Conservation (phyloP, 2,113 vertebrate species). For the Triplophysa siluroides region DNA sequence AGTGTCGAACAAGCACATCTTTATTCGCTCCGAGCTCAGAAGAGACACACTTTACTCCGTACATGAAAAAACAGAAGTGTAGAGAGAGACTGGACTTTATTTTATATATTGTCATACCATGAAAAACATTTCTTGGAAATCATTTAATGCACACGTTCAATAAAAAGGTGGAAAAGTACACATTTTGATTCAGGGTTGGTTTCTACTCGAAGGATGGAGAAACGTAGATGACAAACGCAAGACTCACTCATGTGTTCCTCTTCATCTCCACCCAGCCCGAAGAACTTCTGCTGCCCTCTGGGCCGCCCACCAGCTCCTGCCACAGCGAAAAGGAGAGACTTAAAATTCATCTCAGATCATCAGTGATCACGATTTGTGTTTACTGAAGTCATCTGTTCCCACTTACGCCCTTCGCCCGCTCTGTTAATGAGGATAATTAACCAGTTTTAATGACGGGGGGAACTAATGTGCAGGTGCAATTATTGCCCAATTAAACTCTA, state of each 20-base stretch:
- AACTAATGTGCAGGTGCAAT: conserved; percentile 53
- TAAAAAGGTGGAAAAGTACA: no score
- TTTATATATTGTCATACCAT: no score
- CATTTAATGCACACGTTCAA: not conserved
- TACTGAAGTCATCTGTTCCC: conserved; percentile 38
- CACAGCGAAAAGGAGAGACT: conserved; percentile 57
- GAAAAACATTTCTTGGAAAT: not conserved
- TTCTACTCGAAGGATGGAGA: not conserved
- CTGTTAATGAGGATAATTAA: conserved; percentile 57
- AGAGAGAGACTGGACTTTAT: not conserved
- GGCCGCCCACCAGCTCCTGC: conserved; percentile 66
- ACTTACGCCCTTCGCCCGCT: conserved; percentile 36
- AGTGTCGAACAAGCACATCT: no score
- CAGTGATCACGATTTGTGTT: conserved; percentile 30
- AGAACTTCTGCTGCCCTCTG: conserved; percentile 69
- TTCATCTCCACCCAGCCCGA: conserved; percentile 72
- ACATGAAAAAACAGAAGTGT: conserved; percentile 20
- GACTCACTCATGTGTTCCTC: conserved; percentile 89
- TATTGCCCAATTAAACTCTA: conserved; percentile 54
- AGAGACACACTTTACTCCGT: no score
- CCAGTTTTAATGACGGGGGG: conserved; percentile 53
- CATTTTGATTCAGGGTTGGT: no score
- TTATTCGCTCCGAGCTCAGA: no score
- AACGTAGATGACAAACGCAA: not conserved
- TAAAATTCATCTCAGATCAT: conserved; percentile 26